Evolutionary conservation across 2,113 vertebrate genomes (phyloP).

Genomic region (Ochotona curzoniae): DNA sequence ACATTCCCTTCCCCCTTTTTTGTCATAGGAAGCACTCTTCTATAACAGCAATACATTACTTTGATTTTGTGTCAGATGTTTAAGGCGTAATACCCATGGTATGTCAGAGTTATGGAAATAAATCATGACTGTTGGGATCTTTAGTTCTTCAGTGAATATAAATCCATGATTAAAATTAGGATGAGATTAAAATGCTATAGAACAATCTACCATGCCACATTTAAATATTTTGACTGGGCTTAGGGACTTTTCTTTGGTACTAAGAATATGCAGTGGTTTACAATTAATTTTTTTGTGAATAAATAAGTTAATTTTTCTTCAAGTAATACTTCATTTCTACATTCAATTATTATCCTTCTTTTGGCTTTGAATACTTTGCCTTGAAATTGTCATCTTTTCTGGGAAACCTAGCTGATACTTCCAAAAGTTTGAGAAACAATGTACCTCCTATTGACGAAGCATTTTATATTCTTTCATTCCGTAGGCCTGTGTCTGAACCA

Average conservation of each 20-base stretch:
- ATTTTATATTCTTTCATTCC: constrained; percentile 11
- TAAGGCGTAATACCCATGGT: not conserved
- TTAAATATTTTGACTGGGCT: constrained; percentile 43
- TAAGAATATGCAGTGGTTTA: constrained; percentile 1
- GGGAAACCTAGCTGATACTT: constrained; percentile 21
- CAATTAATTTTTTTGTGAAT: constrained; percentile 48
- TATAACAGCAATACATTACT: constrained; percentile 3
- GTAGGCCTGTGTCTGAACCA: not conserved
- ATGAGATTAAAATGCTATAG: constrained; percentile 21
- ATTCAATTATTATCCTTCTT: not conserved
- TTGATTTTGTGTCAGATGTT: constrained; percentile 47
- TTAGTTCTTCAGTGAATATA: not conserved
- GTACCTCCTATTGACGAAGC: not conserved
- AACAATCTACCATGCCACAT: not conserved
- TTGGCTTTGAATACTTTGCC: not conserved
- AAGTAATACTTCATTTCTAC: constrained; percentile 33
- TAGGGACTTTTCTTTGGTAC: not conserved
- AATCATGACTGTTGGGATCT: not conserved
- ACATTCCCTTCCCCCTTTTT: too few relatives aligned
- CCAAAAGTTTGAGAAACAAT: not conserved
- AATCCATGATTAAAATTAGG: not conserved
- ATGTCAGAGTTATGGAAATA: not conserved
- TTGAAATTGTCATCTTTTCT: constrained; percentile 21
- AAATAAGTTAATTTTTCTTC: not conserved
- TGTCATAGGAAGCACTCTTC: not conserved